Evolutionary conservation across 2,113 vertebrate genomes (phyloP).

Genomic region (Cebus imitator): DNA sequence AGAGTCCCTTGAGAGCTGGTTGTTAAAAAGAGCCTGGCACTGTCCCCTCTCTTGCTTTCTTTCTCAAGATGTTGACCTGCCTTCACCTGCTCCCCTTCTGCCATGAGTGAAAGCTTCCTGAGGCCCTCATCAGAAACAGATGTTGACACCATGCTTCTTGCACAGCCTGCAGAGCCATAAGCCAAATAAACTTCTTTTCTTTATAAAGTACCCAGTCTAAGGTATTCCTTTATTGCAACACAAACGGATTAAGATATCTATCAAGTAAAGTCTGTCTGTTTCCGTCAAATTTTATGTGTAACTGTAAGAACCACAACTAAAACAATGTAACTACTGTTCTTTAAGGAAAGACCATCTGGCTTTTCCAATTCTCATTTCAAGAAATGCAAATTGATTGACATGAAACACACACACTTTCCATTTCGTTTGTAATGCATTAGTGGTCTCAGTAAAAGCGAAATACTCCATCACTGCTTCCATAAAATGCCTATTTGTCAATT

Average conservation of each 20-base stretch:
- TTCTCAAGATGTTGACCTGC: too few species aligned
- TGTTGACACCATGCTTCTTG: too few species aligned
- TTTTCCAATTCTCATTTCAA: slow-evolving; percentile 58
- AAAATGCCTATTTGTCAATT: slow-evolving; percentile 38
- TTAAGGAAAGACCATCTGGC: slow-evolving; percentile 5
- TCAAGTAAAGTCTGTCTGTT: background rate
- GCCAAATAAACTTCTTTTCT: too few species aligned
- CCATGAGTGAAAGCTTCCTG: too few species aligned
- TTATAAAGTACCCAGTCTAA: background rate
- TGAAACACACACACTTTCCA: background rate
- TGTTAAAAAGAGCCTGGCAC: too few species aligned
- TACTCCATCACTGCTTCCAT: background rate
- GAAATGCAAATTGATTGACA: slow-evolving; percentile 43
- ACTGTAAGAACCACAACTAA: background rate
- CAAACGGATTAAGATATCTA: background rate
- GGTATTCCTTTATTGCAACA: background rate
- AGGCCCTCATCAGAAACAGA: too few species aligned
- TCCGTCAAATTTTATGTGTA: slow-evolving; percentile 2
- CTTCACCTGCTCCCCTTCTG: too few species aligned
- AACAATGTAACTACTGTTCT: background rate
- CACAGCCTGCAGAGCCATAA: too few species aligned
- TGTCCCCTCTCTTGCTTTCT: too few species aligned
- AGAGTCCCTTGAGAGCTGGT: too few species aligned
- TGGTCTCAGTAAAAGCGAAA: slow-evolving; percentile 46
- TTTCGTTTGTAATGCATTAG: slow-evolving; percentile 53